These are phyloP conservation scores for Danio albolineatus DNA, from an alignment of 2,797 vertebrate genomes.

Conservation along the genomic window DNA sequence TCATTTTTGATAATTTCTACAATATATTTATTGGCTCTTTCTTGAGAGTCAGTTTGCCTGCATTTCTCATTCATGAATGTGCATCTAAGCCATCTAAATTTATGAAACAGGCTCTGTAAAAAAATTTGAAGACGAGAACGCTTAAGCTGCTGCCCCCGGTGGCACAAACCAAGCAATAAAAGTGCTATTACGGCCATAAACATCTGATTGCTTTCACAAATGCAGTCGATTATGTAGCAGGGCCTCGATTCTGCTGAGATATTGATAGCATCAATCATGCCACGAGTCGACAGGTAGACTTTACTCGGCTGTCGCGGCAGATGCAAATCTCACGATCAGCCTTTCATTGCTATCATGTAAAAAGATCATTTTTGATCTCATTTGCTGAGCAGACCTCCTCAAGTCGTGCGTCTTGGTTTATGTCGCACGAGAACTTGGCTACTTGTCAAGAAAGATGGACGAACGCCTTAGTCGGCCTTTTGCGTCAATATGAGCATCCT, in stretches of 20 bases:
- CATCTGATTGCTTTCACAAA: conserved; percentile 54
- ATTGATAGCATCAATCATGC: conserved; percentile 59
- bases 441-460: conserved; percentile 15
- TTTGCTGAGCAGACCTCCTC: conserved; percentile 5
- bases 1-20: no score
- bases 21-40: no score
- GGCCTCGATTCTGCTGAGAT: conserved; percentile 49
- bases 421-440: neutral
- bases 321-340: conserved; percentile 51
- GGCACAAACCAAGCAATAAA: conserved; percentile 62
- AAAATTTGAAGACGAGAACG: conserved; percentile 8
- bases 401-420: neutral
- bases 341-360: conserved; percentile 42
- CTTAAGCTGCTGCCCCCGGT: conserved; percentile 2
- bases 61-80: no score
- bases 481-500: neutral
- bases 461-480: neutral
- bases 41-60: no score
- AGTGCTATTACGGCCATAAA: conserved; percentile 69
- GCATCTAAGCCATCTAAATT: neutral
- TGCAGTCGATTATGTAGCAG: conserved; percentile 51
- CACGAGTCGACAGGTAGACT: conserved; percentile 11
- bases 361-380: conserved; percentile 38
- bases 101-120: conserved; percentile 14
- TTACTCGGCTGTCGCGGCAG: conserved; percentile 32